Percentiles rank a stretch among this genome's conserved stretches.
phyloP scores from a whole-genome alignment of 2,888 invertebrate genomes.

The Ypsolopha sequella region DNA sequence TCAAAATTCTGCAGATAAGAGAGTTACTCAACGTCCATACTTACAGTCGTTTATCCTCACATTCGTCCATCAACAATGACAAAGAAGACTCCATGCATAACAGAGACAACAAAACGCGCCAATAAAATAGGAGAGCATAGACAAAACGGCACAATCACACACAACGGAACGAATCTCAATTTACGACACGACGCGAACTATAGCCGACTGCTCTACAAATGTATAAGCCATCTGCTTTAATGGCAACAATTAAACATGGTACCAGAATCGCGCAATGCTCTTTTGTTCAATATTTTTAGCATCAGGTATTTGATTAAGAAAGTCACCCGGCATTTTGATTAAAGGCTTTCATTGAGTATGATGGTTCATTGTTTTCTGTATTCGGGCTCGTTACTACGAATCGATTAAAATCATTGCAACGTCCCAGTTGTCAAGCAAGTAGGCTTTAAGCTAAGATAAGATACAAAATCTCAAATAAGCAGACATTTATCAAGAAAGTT shows the following conservation, averaged over 20 bases:
- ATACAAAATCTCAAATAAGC: too few species aligned
- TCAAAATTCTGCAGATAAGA: too few species aligned
- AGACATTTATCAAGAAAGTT: constrained; percentile 20
- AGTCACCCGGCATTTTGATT: too few species aligned
- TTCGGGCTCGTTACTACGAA: too few species aligned
- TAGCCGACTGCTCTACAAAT: constrained; percentile 69
- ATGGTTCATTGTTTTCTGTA: too few species aligned
- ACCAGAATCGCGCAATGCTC: constrained; percentile 27
- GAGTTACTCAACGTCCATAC: too few species aligned
- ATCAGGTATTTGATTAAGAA: constrained; percentile 16
- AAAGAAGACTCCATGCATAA: constrained; percentile 22
- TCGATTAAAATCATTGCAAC: too few species aligned
- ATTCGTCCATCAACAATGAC: not conserved
- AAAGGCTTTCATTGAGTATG: constrained; percentile 14
- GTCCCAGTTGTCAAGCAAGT: too few species aligned
- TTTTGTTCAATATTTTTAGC: constrained; percentile 37
- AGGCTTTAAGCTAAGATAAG: too few species aligned
- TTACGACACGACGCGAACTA: constrained; percentile 60
- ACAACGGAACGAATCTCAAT: constrained; percentile 68
- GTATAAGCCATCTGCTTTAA: constrained; percentile 71
- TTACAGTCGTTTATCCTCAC: too few species aligned
- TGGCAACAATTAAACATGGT: constrained; percentile 67
- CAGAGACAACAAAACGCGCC: constrained; percentile 59
- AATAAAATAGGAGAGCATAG: constrained; percentile 67
- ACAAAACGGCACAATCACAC: constrained; percentile 71